Evolutionary conservation across 2,888 invertebrate genomes (phyloP).

Genomic region (Mactromeris polynyma): DNA sequence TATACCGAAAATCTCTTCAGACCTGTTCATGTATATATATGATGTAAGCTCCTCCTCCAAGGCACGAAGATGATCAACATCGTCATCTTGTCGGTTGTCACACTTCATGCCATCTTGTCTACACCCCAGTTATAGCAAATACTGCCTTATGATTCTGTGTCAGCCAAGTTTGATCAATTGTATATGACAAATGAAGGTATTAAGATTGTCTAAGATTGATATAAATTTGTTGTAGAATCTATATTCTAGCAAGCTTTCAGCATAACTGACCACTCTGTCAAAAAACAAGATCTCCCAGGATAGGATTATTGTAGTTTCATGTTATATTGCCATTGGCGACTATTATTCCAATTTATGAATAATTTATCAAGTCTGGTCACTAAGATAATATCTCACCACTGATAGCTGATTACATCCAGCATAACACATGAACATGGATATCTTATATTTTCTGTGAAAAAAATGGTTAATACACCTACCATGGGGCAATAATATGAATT

Average conservation of each 20-base stretch:
- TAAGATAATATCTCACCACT: background rate
- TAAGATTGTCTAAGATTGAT: background rate
- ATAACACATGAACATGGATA: background rate
- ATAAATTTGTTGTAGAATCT: slow-evolving; percentile 9
- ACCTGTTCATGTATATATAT: no score
- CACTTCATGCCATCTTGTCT: background rate
- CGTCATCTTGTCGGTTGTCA: background rate
- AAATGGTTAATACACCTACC: background rate
- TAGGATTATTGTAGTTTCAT: background rate
- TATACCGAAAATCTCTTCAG: no score
- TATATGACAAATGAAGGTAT: background rate
- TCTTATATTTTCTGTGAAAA: background rate
- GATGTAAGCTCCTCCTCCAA: background rate
- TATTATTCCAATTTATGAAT: slow-evolving; percentile 6
- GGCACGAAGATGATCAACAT: background rate
- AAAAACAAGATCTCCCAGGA: background rate
- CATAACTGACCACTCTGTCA: background rate
- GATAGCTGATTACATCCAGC: background rate
- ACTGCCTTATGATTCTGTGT: background rate
- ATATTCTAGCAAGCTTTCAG: slow-evolving; percentile 4
- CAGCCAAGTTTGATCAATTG: slow-evolving; percentile 6
- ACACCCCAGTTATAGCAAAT: background rate
- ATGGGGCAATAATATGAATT: background rate
- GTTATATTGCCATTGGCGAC: slow-evolving; percentile 21
- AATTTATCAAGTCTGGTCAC: slow-evolving; percentile 30